Evolutionary conservation across 2,113 vertebrate genomes (phyloP).

Genomic region (Alethe castanea): DNA sequence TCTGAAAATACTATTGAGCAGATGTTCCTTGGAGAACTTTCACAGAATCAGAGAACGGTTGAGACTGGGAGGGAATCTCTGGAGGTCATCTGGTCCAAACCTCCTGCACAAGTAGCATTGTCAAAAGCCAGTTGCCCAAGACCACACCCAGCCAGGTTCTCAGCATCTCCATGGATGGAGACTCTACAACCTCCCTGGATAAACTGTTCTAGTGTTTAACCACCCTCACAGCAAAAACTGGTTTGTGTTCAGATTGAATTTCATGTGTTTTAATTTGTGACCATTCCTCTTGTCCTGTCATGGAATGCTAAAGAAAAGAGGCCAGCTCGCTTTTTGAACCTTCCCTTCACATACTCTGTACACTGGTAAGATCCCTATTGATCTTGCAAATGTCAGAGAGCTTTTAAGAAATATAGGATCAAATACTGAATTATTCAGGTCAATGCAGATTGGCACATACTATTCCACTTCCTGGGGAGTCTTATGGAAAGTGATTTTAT

Average conservation of each 20-base stretch:
- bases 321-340: neutral
- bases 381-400: neutral
- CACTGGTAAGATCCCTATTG: neutral
- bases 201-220: neutral
- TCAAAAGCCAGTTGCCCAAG: rapidly evolving
- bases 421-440: neutral
- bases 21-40: neutral
- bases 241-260: neutral
- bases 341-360: neutral
- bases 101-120: neutral
- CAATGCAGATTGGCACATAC: neutral
- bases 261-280: neutral
- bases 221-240: neutral
- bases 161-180: neutral
- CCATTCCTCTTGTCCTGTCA: neutral
- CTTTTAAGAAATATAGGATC: neutral
- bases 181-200: neutral
- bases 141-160: neutral
- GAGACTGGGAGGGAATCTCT: neutral
- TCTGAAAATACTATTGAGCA: neutral
- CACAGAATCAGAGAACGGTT: neutral
- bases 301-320: neutral
- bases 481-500: neutral
- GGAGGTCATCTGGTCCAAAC: neutral
- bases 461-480: neutral